phyloP scores from a whole-genome alignment of 2,113 vertebrate genomes.

The Callithrix jacchus region DNA sequence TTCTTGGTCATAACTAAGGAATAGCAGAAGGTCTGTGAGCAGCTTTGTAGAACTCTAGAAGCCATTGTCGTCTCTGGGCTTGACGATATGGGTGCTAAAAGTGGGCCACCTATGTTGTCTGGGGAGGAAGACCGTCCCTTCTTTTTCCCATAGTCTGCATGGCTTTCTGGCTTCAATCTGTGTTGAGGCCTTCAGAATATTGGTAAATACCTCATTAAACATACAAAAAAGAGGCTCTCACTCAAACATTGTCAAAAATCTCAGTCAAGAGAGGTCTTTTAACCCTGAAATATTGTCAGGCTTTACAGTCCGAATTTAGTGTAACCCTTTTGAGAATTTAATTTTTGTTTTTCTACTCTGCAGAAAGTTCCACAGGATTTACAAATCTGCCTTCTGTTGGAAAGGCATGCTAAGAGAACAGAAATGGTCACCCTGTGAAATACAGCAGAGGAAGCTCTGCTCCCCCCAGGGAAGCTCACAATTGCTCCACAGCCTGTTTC shows the following conservation, averaged over 20 bases:
- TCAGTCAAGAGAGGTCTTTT: slow-evolving; percentile 39
- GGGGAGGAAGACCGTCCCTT: background rate
- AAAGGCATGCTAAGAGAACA: background rate
- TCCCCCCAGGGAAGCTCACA: background rate
- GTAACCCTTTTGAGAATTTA: slow-evolving; percentile 5
- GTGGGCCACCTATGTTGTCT: background rate
- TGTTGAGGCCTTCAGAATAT: slow-evolving; percentile 22
- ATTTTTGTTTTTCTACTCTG: background rate
- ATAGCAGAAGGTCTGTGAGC: background rate
- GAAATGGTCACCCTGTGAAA: slow-evolving; percentile 8
- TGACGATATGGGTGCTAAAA: background rate
- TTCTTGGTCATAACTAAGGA: background rate
- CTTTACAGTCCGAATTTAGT: background rate
- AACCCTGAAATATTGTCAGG: slow-evolving; percentile 7
- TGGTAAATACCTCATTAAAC: slow-evolving; percentile 29
- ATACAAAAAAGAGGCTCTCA: background rate
- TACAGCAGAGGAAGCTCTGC: background rate
- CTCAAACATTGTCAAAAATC: slow-evolving; percentile 10
- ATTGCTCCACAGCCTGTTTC: background rate
- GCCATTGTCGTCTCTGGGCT: background rate
- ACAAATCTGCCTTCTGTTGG: background rate
- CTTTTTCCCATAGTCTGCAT: background rate
- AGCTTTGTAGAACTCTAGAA: background rate
- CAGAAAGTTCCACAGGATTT: slow-evolving; percentile 5
- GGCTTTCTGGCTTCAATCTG: slow-evolving; percentile 1